These are phyloP conservation scores for Cetoscarus ocellatus DNA, from an alignment of 2,797 vertebrate species.

Conservation along the genomic window DNA sequence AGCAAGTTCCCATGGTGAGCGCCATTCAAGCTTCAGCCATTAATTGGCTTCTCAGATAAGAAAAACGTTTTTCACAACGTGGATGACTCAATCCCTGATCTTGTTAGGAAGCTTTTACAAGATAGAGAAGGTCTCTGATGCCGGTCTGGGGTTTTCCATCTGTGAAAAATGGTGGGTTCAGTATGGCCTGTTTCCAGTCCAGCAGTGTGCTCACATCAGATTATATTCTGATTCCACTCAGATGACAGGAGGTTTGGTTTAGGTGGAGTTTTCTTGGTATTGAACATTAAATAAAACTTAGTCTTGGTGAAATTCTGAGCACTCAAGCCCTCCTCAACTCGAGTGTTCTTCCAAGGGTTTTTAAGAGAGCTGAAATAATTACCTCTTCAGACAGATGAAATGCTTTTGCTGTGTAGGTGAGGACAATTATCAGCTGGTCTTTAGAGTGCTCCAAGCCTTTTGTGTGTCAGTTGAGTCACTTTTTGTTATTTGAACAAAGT, in stretches of 20 bases:
- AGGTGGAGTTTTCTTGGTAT: constrained; percentile 1
- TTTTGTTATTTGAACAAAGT: neutral
- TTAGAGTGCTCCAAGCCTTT: constrained; percentile 54
- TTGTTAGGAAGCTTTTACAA: constrained; percentile 64
- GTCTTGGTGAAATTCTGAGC: constrained; percentile 1
- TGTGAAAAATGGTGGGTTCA: constrained; percentile 26
- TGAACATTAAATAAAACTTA: neutral
- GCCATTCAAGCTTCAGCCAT: constrained; percentile 43
- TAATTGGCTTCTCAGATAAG: constrained; percentile 75
- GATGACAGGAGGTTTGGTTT: constrained; percentile 1
- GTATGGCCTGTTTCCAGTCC: constrained; percentile 19
- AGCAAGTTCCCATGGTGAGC: constrained; percentile 47
- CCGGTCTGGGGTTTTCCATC: constrained; percentile 37
- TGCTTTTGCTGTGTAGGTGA: constrained; percentile 51
- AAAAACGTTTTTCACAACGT: constrained; percentile 43
- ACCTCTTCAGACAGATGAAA: constrained; percentile 69
- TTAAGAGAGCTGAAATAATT: constrained; percentile 61
- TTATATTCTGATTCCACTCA: constrained; percentile 32
- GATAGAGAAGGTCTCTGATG: constrained; percentile 37
- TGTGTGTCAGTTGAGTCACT: neutral
- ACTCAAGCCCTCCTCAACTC: constrained; percentile 4
- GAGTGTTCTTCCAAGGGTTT: constrained; percentile 13
- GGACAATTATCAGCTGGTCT: constrained; percentile 25
- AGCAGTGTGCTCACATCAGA: constrained; percentile 25
- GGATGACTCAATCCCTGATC: constrained; percentile 61